phyloP scores from a whole-genome alignment of 2,113 vertebrate genomes.

The Podarcis cretensis region DNA sequence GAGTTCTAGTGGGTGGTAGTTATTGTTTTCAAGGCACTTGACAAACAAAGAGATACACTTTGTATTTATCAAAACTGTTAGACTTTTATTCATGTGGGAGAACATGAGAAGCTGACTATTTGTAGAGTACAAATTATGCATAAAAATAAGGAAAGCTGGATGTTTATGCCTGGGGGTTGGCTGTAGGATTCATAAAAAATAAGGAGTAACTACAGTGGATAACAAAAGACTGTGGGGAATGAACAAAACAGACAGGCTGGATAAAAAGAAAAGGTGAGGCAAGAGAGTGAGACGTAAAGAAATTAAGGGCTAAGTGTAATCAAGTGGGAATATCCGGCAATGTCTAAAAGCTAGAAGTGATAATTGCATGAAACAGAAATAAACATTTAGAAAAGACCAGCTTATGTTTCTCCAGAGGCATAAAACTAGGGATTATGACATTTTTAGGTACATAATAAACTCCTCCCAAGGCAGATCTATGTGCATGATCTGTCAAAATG shows the following conservation, averaged over 20 bases:
- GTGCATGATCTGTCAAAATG: conserved; percentile 17
- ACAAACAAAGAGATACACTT: conserved; percentile 20
- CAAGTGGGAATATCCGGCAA: conserved; percentile 53
- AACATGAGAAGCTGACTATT: conserved; percentile 36
- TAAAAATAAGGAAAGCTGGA: conserved; percentile 51
- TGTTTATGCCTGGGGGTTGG: conserved; percentile 61
- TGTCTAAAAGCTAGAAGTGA: conserved; percentile 50
- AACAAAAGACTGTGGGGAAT: conserved; percentile 58
- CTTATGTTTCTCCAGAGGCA: conserved; percentile 25
- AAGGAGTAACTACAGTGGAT: conserved; percentile 27
- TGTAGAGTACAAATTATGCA: conserved; percentile 52
- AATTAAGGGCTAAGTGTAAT: conserved; percentile 57
- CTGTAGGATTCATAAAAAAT: conserved; percentile 43
- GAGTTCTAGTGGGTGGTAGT: neutral
- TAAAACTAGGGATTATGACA: conserved; percentile 2
- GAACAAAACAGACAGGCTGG: conserved; percentile 48
- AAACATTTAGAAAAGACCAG: conserved; percentile 48
- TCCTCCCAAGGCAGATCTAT: neutral
- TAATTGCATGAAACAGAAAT: conserved; percentile 46
- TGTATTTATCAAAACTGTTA: neutral
- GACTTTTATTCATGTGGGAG: neutral
- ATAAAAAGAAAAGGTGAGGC: conserved; percentile 60
- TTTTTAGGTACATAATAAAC: conserved; percentile 15
- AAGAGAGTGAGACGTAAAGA: conserved; percentile 48
- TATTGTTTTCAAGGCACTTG: neutral